Evolutionary conservation across 2,797 vertebrate species (phyloP).

Genomic region (Chrysocyon brachyurus): DNA sequence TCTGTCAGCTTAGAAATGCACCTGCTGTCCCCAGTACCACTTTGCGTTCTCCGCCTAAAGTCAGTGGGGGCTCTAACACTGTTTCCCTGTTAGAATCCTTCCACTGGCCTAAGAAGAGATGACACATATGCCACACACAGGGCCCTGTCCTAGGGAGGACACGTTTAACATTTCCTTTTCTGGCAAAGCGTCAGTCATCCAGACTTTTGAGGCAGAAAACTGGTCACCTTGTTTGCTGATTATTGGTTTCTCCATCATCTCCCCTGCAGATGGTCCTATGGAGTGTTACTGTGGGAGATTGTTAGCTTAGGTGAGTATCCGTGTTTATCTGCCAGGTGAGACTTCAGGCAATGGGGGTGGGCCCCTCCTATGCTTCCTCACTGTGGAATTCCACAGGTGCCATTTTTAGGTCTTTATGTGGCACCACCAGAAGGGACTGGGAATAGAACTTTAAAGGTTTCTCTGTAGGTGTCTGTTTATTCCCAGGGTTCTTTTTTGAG

Average conservation of each 20-base stretch:
- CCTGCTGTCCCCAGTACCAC: not conserved
- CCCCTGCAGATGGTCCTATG: conserved; percentile 93
- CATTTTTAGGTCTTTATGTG: accelerated
- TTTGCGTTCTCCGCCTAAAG: not conserved
- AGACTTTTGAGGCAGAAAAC: not conserved
- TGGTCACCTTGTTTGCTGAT: not conserved
- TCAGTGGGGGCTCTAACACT: not conserved
- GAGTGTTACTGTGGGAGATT: conserved; percentile 94
- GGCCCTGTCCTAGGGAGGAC: not conserved
- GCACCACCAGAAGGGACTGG: not conserved
- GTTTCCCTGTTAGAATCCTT: not conserved
- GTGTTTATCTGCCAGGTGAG: not conserved
- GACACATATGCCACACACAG: accelerated
- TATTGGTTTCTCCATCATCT: conserved; percentile 19
- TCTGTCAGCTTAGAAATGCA: not conserved
- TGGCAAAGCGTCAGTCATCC: not conserved
- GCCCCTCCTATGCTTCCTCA: not conserved
- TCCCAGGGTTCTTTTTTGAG: not conserved
- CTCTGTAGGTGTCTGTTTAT: too few species aligned
- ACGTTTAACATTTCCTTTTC: not conserved
- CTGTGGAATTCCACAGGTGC: not conserved
- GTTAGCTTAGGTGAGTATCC: conserved; percentile 93
- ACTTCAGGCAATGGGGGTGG: too few species aligned
- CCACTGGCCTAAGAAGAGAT: not conserved
- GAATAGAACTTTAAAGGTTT: not conserved